A percentile compares a stretch with the other conserved stretches of the same genome.
These are phyloP conservation scores for Acrobasis consociella DNA, from an alignment of 2,888 invertebrate genomes.

Conservation along the genomic window DNA sequence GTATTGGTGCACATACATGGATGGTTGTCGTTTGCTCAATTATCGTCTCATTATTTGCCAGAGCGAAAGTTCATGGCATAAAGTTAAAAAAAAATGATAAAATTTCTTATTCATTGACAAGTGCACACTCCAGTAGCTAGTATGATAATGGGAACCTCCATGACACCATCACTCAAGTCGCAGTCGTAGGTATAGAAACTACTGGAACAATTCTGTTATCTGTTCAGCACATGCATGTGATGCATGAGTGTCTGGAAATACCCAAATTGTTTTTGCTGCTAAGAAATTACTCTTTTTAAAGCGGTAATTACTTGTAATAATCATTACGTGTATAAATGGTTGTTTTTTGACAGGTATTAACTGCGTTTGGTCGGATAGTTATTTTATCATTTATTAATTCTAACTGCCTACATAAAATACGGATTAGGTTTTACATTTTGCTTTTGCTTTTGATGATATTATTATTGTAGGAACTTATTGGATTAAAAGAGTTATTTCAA, in stretches of 20 bases:
- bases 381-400: not conserved
- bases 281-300: not conserved
- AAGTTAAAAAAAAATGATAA: too few species aligned
- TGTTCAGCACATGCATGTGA: not conserved
- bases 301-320: constrained; percentile 2
- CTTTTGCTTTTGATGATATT: not conserved
- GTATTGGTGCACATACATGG: too few species aligned
- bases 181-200: not conserved
- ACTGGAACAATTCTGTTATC: not conserved
- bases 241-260: not conserved
- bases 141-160: too few species aligned
- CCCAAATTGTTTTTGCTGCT: not conserved
- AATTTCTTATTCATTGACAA: too few species aligned
- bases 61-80: too few species aligned
- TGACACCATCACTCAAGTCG: too few species aligned
- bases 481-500: too few species aligned
- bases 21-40: too few species aligned
- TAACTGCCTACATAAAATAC: not conserved
- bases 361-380: not conserved
- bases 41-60: too few species aligned
- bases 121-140: too few species aligned
- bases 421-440: not conserved
- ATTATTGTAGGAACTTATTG: not conserved
- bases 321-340: constrained; percentile 3
- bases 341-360: not conserved